A percentile compares a stretch with the other conserved stretches of the same genome.
Conservation (phyloP, 2,888 invertebrate species). For the Eristalis intricaria region DNA sequence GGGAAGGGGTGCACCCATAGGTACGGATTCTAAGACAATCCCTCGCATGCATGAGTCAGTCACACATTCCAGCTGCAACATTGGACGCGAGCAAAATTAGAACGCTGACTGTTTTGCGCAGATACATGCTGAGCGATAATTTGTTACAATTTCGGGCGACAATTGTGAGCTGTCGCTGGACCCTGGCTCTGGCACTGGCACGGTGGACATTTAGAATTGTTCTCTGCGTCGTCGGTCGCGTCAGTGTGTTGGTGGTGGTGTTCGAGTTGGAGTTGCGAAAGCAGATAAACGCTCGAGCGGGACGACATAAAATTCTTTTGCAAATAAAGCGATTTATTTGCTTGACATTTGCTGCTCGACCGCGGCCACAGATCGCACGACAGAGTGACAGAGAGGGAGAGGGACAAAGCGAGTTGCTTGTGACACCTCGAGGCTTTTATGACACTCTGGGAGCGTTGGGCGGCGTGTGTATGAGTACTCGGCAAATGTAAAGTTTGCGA, state of each 20-base stretch:
- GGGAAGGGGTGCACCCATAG: conserved; percentile 20
- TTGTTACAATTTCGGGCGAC: conserved; percentile 70
- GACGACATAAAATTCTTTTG: conserved; percentile 23
- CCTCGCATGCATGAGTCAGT: conserved; percentile 62
- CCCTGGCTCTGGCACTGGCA: too few relatives aligned
- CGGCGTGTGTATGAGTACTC: conserved; percentile 13
- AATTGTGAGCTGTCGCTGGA: conserved; percentile 60
- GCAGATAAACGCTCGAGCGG: conserved; percentile 35
- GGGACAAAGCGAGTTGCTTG: not conserved
- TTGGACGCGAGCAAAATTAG: conserved; percentile 35
- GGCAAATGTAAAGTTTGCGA: conserved; percentile 7
- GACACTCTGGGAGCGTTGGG: not conserved
- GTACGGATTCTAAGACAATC: conserved; percentile 60
- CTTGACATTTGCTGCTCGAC: conserved; percentile 3
- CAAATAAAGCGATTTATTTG: conserved; percentile 56
- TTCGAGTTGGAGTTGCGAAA: conserved; percentile 13
- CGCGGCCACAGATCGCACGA: not conserved
- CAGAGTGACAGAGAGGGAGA: not conserved
- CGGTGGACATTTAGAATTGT: conserved; percentile 65
- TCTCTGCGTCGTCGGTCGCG: conserved; percentile 26
- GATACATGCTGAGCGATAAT: conserved; percentile 68
- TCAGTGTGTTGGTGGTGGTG: not conserved
- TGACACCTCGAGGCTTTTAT: conserved; percentile 40
- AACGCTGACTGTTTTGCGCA: conserved; percentile 50
- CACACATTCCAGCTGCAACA: conserved; percentile 57